phyloP scores from a whole-genome alignment of 2,797 vertebrate species.

The Sebastiscus albofasciatus region DNA sequence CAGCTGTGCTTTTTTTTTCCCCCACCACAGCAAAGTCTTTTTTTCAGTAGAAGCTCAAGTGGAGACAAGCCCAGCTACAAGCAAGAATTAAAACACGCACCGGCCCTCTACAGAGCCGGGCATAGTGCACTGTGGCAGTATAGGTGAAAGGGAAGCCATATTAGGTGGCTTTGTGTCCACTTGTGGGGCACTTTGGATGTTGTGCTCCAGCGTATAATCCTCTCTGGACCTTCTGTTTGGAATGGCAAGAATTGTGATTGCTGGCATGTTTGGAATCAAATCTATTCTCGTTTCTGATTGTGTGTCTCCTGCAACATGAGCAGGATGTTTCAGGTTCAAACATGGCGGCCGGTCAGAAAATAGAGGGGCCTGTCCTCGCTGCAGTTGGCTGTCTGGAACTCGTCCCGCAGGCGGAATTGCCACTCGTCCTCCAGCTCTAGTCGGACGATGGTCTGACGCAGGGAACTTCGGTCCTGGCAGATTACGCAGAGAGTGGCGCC shows the following conservation, averaged over 20 bases:
- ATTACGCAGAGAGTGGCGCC: conserved; percentile 98
- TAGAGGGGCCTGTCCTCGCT: conserved; percentile 95
- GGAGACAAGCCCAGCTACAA: conserved; percentile 23
- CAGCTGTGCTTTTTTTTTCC: conserved; percentile 25
- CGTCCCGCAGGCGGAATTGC: conserved; percentile 97
- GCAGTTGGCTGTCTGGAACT: conserved; percentile 98
- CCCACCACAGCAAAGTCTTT: conserved; percentile 32
- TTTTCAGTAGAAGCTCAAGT: conserved; percentile 35
- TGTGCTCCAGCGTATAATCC: background rate
- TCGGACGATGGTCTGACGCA: conserved; percentile 95
- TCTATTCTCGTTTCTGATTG: conserved; percentile 20
- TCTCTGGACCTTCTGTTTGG: conserved; percentile 22
- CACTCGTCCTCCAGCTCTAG: conserved; percentile 97
- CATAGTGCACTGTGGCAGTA: conserved; percentile 29
- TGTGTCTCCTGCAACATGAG: background rate
- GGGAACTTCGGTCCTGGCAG: conserved; percentile 95
- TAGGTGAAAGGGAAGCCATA: conserved; percentile 41
- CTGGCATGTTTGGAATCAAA: conserved; percentile 33
- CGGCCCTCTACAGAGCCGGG: conserved; percentile 29
- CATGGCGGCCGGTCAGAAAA: conserved; percentile 95
- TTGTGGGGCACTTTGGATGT: conserved; percentile 10
- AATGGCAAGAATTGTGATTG: conserved; percentile 32
- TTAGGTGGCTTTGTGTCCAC: conserved; percentile 40
- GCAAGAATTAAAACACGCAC: conserved; percentile 19
- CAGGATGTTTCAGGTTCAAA: conserved; percentile 73